Evolutionary conservation across 2,797 vertebrate genomes (phyloP).

Genomic region (Syngnathus rostellatus): DNA sequence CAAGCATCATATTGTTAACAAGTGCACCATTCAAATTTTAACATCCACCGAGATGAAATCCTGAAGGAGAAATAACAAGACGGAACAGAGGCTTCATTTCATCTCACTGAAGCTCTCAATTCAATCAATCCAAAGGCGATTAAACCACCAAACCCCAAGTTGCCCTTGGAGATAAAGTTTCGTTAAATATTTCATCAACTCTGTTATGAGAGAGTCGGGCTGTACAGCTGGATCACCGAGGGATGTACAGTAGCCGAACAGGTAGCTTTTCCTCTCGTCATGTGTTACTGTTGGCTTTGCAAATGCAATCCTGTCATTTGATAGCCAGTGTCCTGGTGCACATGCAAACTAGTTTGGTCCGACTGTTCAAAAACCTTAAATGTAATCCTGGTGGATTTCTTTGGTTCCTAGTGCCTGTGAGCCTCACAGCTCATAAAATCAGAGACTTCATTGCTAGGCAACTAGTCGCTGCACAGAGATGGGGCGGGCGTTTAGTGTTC

Average conservation of each 20-base stretch:
- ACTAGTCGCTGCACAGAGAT: conserved; percentile 69
- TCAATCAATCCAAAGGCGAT: conserved; percentile 35
- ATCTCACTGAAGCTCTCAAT: conserved; percentile 27
- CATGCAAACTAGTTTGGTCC: conserved; percentile 25
- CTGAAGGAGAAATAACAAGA: conserved; percentile 17
- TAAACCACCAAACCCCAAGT: conserved; percentile 30
- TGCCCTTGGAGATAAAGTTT: conserved; percentile 38
- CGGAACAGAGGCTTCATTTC: conserved; percentile 3
- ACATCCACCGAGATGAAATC: conserved; percentile 16
- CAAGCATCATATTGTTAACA: conserved; percentile 10
- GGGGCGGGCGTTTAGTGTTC: conserved; percentile 54
- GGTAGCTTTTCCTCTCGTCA: conserved; percentile 24
- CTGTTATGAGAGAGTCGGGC: conserved; percentile 28
- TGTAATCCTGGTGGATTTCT: conserved; percentile 56
- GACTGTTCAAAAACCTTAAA: conserved; percentile 50
- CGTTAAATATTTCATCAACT: conserved; percentile 48
- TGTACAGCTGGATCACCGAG: conserved; percentile 32
- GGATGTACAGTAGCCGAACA: conserved; percentile 21
- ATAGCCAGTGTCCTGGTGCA: conserved; percentile 14
- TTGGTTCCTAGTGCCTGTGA: conserved; percentile 51
- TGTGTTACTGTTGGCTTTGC: conserved; percentile 24
- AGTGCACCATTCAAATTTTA: conserved; percentile 11
- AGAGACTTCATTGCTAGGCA: conserved; percentile 78
- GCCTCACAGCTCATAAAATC: conserved; percentile 72
- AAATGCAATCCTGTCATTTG: conserved; percentile 28